A percentile compares a stretch with the other conserved stretches of the same genome.
These are phyloP conservation scores for Aphrophora alni DNA, from an alignment of 2,888 invertebrate genomes.

Conservation along the genomic window DNA sequence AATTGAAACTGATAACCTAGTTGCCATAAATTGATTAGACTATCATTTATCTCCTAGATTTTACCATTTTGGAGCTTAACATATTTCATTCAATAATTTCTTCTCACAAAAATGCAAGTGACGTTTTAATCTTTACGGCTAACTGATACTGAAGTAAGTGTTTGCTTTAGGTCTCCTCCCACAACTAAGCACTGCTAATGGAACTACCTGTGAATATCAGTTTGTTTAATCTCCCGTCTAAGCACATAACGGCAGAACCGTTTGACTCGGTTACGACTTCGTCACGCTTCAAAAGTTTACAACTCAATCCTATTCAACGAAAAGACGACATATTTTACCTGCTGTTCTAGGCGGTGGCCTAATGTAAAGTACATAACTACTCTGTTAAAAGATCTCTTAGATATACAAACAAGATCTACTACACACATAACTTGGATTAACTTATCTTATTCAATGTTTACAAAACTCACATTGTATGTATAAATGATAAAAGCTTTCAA, in stretches of 20 bases:
- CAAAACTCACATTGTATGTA: too few relatives aligned
- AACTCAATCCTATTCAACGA: background rate
- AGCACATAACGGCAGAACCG: background rate
- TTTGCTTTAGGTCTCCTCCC: background rate
- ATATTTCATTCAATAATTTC: too few relatives aligned
- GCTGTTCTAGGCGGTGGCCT: background rate
- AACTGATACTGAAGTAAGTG: too few relatives aligned
- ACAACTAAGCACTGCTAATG: background rate
- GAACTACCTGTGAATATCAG: background rate
- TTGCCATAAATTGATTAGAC: too few relatives aligned
- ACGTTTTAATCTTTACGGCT: too few relatives aligned
- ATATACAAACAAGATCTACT: background rate
- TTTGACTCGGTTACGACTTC: background rate
- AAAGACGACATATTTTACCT: background rate
- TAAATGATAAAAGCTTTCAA: too few relatives aligned
- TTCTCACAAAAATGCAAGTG: too few relatives aligned
- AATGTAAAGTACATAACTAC: background rate
- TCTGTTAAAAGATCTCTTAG: background rate
- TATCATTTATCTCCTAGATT: too few relatives aligned
- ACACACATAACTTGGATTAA: too few relatives aligned
- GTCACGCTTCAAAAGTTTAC: constrained; percentile 6
- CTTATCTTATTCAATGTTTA: too few relatives aligned
- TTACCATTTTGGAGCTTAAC: too few relatives aligned
- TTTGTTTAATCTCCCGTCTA: background rate
- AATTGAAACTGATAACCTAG: too few relatives aligned